Evolutionary conservation across 2,113 vertebrate genomes (phyloP).

Genomic region (Mesocricetus auratus): DNA sequence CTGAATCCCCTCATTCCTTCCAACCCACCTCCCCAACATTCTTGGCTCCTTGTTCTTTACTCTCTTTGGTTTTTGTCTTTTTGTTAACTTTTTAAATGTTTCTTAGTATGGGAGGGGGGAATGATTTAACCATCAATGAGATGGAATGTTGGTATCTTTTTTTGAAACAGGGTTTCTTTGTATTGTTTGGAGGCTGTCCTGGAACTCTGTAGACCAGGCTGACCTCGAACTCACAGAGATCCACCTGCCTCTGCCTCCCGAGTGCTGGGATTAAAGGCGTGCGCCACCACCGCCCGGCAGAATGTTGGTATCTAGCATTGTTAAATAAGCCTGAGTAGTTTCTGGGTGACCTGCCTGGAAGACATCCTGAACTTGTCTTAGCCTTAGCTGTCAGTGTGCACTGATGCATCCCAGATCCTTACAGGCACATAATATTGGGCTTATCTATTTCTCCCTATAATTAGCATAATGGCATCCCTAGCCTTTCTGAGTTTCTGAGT

Average conservation of each 20-base stretch:
- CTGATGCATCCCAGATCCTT: background rate
- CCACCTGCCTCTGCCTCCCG: too few relatives aligned
- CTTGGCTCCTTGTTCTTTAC: background rate
- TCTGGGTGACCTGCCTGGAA: background rate
- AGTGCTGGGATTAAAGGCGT: too few relatives aligned
- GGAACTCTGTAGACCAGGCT: too few relatives aligned
- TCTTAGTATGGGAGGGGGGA: background rate
- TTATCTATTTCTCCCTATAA: background rate
- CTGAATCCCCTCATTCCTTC: background rate
- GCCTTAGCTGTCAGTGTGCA: background rate
- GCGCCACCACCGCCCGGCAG: too few relatives aligned
- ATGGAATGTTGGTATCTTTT: background rate
- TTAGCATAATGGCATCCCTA: background rate
- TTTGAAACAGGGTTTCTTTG: too few relatives aligned
- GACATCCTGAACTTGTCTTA: background rate
- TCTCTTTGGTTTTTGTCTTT: background rate
- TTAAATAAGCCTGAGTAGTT: slow-evolving; percentile 10
- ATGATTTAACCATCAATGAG: background rate
- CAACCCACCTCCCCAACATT: background rate
- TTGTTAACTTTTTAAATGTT: background rate
- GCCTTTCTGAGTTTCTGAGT: background rate
- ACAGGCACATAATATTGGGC: background rate
- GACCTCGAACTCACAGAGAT: too few relatives aligned
- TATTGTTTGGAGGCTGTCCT: too few relatives aligned
- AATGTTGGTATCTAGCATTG: background rate